Evolutionary conservation across 2,797 vertebrate species (phyloP), one percentile per base, ranked within the genome.

Genomic region (Sardinella longiceps): DNA sequence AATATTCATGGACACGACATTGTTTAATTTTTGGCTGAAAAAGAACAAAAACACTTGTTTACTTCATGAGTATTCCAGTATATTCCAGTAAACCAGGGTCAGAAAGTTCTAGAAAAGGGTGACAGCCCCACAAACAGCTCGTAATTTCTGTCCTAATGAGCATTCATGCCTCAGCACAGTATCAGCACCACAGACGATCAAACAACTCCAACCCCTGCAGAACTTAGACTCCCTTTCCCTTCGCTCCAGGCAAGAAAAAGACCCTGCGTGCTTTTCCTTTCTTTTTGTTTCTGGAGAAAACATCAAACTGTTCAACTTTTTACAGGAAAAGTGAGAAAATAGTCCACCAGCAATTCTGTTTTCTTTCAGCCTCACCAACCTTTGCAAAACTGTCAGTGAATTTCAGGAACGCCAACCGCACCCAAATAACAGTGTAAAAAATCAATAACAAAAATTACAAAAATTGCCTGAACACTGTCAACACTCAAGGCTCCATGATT

Each of bases 341-440:
- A 53, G 37, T 15, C 66, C 30, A 18, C 63, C n/a, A 30, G 7
- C 63, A 1, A 18, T 20, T 12, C 30, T 74, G 28, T 39, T 74
- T 15, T 37, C 30, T 74, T 33, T 37, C 66, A 74, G 14, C 30
- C 14, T 37, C 70, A 43, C 37, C 70, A 77, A 20, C 70, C 37
- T 39, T 37, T 77, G 18, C 4, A 81, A 85, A 83, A 85, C 14
- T 45, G 43, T 80, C 85, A 46, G 28, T 74, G 33, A 28, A 66
- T 84, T 83, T 87, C 45, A 87, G 53, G 77, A 74, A 58, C 25
- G 43, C 85, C 85, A 84, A 23, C 81, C 81, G 83, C 18, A 33
- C 53, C 70, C 33, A 83, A 77, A 83, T 80, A 85, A 85, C 30
- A 80, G 70, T 18, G n/a, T 77, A 85, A 87, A 84, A 60, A 51